Percentiles rank a stretch among this genome's conserved stretches.
phyloP scores from a whole-genome alignment of 2,888 invertebrate genomes.

The Drosophila eohydei region DNA sequence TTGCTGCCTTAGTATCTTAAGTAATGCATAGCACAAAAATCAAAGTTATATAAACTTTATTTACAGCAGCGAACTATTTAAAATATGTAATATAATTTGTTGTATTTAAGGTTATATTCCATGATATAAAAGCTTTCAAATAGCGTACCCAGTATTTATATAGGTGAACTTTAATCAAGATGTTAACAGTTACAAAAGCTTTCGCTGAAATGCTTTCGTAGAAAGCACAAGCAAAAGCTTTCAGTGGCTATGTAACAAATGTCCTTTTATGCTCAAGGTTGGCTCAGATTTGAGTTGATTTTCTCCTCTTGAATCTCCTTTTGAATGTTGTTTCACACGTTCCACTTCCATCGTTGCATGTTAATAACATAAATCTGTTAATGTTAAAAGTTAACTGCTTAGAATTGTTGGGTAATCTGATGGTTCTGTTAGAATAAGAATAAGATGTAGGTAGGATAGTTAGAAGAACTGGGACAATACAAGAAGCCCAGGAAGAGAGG shows the following conservation, averaged over 20 bases:
- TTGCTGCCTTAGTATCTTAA: slow-evolving; percentile 40
- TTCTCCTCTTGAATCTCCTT: slow-evolving; percentile 9
- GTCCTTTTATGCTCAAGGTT: slow-evolving; percentile 25
- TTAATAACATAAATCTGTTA: slow-evolving; percentile 10
- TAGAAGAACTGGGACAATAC: slow-evolving; percentile 9
- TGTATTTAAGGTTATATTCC: slow-evolving; percentile 26
- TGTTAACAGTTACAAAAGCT: background rate
- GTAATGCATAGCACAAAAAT: slow-evolving; percentile 46
- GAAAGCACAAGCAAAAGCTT: slow-evolving; percentile 18
- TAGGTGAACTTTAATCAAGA: background rate
- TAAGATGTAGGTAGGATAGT: background rate
- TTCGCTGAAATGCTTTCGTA: background rate
- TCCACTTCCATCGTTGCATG: slow-evolving; percentile 27
- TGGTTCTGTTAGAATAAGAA: slow-evolving; percentile 10
- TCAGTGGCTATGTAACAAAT: slow-evolving; percentile 38
- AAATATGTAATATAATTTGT: slow-evolving; percentile 11
- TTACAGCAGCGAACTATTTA: slow-evolving; percentile 47
- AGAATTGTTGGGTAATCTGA: slow-evolving; percentile 42
- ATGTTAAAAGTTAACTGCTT: slow-evolving; percentile 9
- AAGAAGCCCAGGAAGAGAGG: background rate
- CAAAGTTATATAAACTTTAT: slow-evolving; percentile 43
- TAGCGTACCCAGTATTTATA: slow-evolving; percentile 18
- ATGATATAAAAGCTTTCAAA: slow-evolving; percentile 22
- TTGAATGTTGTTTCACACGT: background rate
- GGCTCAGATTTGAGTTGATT: slow-evolving; percentile 41